A percentile compares a stretch with the other conserved stretches of the same genome.
phyloP scores from a whole-genome alignment of 2,113 vertebrate genomes.

The Forbesichthys agassizii region DNA sequence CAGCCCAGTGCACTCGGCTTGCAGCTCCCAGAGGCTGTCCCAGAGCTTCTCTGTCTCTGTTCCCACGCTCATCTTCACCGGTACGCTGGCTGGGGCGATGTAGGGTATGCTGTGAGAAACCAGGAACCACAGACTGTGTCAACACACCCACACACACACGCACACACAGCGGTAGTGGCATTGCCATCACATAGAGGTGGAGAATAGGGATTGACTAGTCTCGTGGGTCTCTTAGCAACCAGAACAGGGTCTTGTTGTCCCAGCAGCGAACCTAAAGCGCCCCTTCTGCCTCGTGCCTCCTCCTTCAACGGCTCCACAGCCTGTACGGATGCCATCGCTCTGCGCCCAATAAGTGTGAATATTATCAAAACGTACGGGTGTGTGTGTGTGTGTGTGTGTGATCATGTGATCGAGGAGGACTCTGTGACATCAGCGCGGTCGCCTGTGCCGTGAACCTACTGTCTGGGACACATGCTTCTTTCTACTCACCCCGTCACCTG shows the following conservation, averaged over 20 bases:
- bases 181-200: not conserved
- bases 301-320: not conserved
- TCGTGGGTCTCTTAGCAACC: not conserved
- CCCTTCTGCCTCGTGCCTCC: too few relatives aligned
- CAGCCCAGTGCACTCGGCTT: conserved; percentile 98
- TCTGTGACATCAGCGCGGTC: too few relatives aligned
- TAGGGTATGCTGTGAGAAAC: conserved; percentile 6
- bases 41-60: conserved; percentile 99
- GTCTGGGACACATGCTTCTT: conserved; percentile 72
- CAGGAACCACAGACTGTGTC: conserved; percentile 3
- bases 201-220: not conserved
- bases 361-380: too few relatives aligned
- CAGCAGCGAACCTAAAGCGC: not conserved
- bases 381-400: too few relatives aligned
- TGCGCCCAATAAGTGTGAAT: too few relatives aligned
- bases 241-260: not conserved
- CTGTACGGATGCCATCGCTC: too few relatives aligned
- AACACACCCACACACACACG: not conserved
- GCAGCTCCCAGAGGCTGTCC: conserved; percentile 95
- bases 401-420: too few relatives aligned
- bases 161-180: not conserved
- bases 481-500: conserved; percentile 40
- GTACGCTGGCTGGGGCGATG: conserved; percentile 83
- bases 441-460: not conserved
- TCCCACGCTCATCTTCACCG: conserved; percentile 99